Evolutionary conservation across 1,140 invertebrate species (phyloP), one percentile per base, ranked within the genome.

Genomic region (Drosophila athabasca): DNA sequence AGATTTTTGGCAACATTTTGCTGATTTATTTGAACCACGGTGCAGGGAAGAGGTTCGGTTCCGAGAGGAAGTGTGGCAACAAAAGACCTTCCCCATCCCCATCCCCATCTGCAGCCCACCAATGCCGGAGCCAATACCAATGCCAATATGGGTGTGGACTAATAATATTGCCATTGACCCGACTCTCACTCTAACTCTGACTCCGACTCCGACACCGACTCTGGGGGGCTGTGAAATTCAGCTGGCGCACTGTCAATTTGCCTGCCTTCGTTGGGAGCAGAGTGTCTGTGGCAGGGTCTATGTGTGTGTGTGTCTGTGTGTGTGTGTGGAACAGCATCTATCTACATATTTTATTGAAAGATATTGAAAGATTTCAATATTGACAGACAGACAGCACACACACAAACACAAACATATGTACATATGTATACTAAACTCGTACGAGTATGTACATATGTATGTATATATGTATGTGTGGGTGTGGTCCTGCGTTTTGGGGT

Each of bases 271-370:
- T 50, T 48, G 26, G 29, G 39, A 19, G 22, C 15, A 35, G 26
- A 29, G 26, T n/a, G 39, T 2, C 6, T 5, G 31, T 2, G 39
- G 15, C 19, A 13, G 15, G 6, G 29, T 29, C 2, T 29, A 7
- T 29, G 26, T 29, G 6, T 29, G 6, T 29, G 6, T n/a, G n/a
- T 29, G 7, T 35, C 0, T 35, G 35, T 39, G 45, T 11, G 8
- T 44, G 6, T 9, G 50, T 50, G 59, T 46, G 62, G 62, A 11
- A 69, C 76, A 69, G 82, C 74, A 89, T 90, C 87, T 90, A 89
- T 90, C 87, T 90, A 75, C 88, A 89, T 90, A 90, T 90, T 89
- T 88, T 83, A 88, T 90, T 90, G 79, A 91, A 90, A 85, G 82
- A 88, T 88, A 90, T 90, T 85, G 89, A 76, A 90, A 78, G 76